Conservation (phyloP, 2,113 vertebrate species). For the Crocuta crocuta region DNA sequence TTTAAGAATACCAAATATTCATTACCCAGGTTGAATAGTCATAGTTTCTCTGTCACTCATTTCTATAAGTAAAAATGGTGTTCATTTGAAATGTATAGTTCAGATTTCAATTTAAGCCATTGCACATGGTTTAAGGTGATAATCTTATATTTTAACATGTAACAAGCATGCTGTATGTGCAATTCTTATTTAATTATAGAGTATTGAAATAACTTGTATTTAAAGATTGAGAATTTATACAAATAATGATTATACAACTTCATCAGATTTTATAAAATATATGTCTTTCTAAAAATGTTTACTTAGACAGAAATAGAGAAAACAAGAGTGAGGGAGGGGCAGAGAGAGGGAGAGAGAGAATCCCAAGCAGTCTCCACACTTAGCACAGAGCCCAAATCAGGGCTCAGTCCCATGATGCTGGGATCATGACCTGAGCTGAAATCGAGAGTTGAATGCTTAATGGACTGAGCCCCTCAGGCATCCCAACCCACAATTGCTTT, state of each 20-base stretch:
- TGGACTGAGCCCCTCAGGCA: too few relatives aligned
- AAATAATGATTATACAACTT: background rate
- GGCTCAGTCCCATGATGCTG: too few relatives aligned
- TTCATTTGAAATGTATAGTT: background rate
- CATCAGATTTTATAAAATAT: background rate
- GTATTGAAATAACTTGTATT: background rate
- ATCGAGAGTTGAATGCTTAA: too few relatives aligned
- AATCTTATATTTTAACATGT: background rate
- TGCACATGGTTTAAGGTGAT: background rate
- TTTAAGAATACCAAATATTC: background rate
- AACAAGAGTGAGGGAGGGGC: too few relatives aligned
- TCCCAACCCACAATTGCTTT: background rate
- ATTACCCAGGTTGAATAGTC: background rate
- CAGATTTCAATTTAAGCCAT: background rate
- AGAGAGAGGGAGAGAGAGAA: too few relatives aligned
- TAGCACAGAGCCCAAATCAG: too few relatives aligned
- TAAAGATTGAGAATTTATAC: background rate
- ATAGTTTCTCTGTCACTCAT: background rate
- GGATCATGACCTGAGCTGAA: too few relatives aligned
- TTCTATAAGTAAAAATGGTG: background rate
- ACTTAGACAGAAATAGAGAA: too few relatives aligned
- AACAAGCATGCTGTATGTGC: background rate
- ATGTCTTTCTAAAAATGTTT: background rate
- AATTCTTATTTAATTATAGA: background rate
- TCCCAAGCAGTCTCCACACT: too few relatives aligned